These are phyloP conservation scores for Fistularia commersonii DNA, from an alignment of 2,797 vertebrate genomes.

Conservation along the genomic window DNA sequence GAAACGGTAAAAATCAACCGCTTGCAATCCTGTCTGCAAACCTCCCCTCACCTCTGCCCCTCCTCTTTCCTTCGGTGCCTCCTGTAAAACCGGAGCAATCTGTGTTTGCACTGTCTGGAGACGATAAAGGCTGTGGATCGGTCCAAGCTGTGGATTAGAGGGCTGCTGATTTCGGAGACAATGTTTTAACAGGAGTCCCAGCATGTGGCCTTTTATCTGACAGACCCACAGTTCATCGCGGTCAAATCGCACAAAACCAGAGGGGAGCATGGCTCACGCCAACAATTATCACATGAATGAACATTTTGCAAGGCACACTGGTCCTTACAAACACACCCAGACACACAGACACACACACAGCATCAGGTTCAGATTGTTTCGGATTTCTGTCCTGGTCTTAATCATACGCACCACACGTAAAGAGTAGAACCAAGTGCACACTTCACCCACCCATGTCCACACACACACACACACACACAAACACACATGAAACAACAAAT, in stretches of 20 bases:
- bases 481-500: no score
- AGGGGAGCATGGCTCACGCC: slow-evolving; percentile 63
- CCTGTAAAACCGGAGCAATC: slow-evolving; percentile 33
- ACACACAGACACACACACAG: slow-evolving; percentile 15
- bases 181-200: slow-evolving; percentile 69
- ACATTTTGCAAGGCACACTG: slow-evolving; percentile 49
- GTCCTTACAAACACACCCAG: slow-evolving; percentile 12
- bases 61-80: slow-evolving; percentile 19
- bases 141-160: slow-evolving; percentile 65
- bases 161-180: slow-evolving; percentile 63
- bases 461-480: no score
- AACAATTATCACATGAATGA: slow-evolving; percentile 80
- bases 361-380: slow-evolving; percentile 15
- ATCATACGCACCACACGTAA: slow-evolving; percentile 4
- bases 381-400: slow-evolving; percentile 16
- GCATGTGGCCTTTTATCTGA: slow-evolving; percentile 76
- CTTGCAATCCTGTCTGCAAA: slow-evolving; percentile 31
- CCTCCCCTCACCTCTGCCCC: slow-evolving; percentile 5
- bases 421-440: slow-evolving; percentile 1
- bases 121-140: slow-evolving; percentile 65
- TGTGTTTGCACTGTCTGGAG: slow-evolving; percentile 58
- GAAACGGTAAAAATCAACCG: slow-evolving; percentile 16
- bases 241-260: slow-evolving; percentile 75
- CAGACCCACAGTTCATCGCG: slow-evolving; percentile 70
- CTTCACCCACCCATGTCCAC: background rate